A percentile compares a stretch with the other conserved stretches of the same genome.
These are phyloP conservation scores for Menidia beryllina DNA, from an alignment of 2,113 vertebrate genomes.

Conservation along the genomic window DNA sequence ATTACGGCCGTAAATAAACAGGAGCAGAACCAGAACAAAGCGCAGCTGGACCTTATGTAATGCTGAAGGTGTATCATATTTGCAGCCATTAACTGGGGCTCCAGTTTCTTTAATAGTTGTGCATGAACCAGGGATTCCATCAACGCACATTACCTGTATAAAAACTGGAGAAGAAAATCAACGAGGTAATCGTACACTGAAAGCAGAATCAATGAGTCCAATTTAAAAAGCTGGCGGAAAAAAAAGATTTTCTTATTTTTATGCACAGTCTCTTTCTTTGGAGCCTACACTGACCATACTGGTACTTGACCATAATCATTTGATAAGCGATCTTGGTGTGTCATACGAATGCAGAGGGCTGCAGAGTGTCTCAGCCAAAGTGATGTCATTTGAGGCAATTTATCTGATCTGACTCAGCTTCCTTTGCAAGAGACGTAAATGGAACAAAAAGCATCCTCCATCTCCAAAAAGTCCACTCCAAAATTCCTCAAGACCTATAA, in stretches of 20 bases:
- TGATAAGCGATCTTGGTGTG: rapidly evolving
- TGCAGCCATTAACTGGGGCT: no score
- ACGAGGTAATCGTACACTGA: neutral
- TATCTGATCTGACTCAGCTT: neutral
- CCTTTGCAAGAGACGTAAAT: neutral
- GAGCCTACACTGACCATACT: neutral
- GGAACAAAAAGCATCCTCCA: neutral
- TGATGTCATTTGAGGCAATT: neutral
- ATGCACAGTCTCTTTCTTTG: no score
- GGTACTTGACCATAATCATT: neutral
- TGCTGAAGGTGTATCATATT: no score
- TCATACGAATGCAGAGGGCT: neutral
- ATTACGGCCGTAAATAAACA: no score
- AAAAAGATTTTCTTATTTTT: no score
- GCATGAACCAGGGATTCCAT: no score
- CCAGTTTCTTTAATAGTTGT: no score
- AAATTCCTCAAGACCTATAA: neutral
- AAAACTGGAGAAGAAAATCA: no score
- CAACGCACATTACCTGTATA: no score
- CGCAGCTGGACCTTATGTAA: no score
- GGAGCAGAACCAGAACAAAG: neutral
- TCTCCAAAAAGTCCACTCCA: neutral
- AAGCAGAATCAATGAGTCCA: neutral
- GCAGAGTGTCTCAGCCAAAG: neutral
- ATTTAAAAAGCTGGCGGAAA: neutral